Conservation (phyloP, 2,113 vertebrate species). For the Salvator merianae region DNA sequence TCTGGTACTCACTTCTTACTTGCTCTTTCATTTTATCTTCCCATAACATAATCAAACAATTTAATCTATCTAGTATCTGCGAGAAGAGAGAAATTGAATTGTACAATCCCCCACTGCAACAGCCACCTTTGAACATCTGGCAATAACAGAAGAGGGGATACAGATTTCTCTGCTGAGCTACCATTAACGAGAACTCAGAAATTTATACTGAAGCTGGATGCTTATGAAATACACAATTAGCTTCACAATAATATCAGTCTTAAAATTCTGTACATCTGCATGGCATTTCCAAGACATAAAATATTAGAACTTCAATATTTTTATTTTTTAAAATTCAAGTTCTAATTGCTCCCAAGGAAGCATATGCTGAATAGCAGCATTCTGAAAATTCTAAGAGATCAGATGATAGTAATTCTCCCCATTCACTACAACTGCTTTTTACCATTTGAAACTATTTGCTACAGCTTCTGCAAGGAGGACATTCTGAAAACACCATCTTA, state of each 20-base stretch:
- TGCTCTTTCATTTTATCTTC: no score
- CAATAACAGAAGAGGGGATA: not conserved
- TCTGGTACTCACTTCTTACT: not conserved
- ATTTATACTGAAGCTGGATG: not conserved
- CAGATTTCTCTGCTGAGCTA: not conserved
- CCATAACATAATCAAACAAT: no score
- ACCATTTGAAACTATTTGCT: not conserved
- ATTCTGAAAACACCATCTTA: conserved; percentile 47
- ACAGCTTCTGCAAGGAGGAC: conserved; percentile 23
- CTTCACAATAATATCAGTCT: not conserved
- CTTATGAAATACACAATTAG: not conserved
- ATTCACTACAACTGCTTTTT: conserved; percentile 30
- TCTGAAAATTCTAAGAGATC: conserved; percentile 37
- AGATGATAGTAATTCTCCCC: not conserved
- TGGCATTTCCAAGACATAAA: conserved; percentile 2
- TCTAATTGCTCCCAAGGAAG: conserved; percentile 26
- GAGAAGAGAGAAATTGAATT: not conserved
- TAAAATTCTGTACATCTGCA: not conserved
- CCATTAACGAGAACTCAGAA: not conserved
- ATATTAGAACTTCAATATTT: conserved; percentile 17
- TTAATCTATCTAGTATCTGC: not conserved
- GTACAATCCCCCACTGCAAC: not conserved
- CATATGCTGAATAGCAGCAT: conserved; percentile 13
- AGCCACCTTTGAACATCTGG: not conserved
- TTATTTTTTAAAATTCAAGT: not conserved